Evolutionary conservation across 2,797 vertebrate species (phyloP), one percentile per base, ranked within the genome.

Genomic region (Pogoniulus pusillus): DNA sequence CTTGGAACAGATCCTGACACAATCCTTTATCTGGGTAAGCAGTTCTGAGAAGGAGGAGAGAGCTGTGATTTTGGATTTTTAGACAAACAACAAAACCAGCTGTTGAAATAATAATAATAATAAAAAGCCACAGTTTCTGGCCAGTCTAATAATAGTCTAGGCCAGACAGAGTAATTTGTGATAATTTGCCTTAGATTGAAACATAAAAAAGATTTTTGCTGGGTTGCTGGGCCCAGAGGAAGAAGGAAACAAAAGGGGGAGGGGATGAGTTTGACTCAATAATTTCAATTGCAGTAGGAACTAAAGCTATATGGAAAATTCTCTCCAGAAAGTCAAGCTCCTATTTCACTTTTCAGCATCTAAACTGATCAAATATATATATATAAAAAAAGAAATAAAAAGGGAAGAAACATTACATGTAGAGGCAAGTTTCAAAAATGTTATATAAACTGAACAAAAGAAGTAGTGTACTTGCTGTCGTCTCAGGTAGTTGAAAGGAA

Each of bases 91-190:
- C 81, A 87, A 93, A 95, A 71, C 23, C 93, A 95, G 81, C 91
- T 95, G 93, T 82, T 87, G 82, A 85, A 94, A 91, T 85, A 93
- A 93, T 91, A 39, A 93, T 91, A 39, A 39, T 39, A 10, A n/a
- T 60, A 74, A 91, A 91, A 69, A 89, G 58, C 65, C 57, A 64
- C 75, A 72, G 75, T 90, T 91, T 65, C 82, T 93, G 84, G 69
- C 78, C 87, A 55, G 62, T 87, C 65, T 87, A 94, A 91, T 93
- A 91, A 94, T 87, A 95, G 75, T 24, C 70, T 58, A 82, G 86
- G n/a, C 90, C 82, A 94, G 91, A 91, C 69, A 82, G 79, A 91
- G 54, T 74, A 89, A 91, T 90, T 90, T 15, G 9, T 0, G 1
- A 87, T 93, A 78, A 80, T 93, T 93, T 94, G 90, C 65, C 88